Conservation (phyloP, 2,888 invertebrate species). For the Limenitis camilla region DNA sequence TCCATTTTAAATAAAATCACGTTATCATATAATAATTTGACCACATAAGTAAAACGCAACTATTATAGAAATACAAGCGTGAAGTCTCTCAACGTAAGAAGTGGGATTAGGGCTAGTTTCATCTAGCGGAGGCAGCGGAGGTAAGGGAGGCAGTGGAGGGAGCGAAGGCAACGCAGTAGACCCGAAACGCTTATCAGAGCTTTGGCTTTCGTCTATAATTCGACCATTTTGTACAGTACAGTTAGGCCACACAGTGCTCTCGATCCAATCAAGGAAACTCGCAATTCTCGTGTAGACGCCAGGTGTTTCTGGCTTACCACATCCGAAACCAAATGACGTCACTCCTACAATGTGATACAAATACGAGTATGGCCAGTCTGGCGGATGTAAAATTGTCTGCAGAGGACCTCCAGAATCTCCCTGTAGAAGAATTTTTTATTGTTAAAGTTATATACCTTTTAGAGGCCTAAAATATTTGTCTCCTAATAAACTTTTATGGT, state of each 20-base stretch:
- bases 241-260: constrained; percentile 15
- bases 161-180: not conserved
- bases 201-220: not conserved
- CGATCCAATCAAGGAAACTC: constrained; percentile 27
- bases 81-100: too few species aligned
- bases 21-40: too few species aligned
- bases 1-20: too few species aligned
- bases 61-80: too few species aligned
- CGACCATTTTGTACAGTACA: not conserved
- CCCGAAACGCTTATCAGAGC: not conserved
- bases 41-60: too few species aligned
- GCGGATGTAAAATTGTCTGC: not conserved
- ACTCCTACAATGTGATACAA: constrained; percentile 20
- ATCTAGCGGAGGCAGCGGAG: too few species aligned
- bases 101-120: too few species aligned
- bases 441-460: not conserved
- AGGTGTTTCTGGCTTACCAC: constrained; percentile 24
- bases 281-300: constrained; percentile 30
- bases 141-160: not conserved
- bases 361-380: constrained; percentile 1
- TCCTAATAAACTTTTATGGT: too few species aligned
- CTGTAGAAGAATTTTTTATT: constrained; percentile 4
- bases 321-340: constrained; percentile 30
- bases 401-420: constrained; percentile 20
- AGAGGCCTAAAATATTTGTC: not conserved